Base-by-base conservation (phyloP, 2,888 invertebrate species). In the Caenorhabditis parvicauda region DNA sequence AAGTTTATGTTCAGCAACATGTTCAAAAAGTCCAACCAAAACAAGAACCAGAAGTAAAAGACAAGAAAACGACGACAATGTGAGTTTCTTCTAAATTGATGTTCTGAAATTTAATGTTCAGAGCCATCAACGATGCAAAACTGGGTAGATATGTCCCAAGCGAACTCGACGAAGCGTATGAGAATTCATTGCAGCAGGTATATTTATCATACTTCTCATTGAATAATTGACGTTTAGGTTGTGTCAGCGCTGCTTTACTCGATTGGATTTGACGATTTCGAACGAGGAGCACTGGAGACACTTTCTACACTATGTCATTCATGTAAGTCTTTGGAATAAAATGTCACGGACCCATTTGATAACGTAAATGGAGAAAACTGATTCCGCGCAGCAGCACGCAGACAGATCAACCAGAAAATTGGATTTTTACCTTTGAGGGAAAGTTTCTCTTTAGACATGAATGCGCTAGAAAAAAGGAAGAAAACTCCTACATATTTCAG, bases 401-500 rank as follows among this genome's bases (percentile, higher is more conserved):
- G n/a, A n/a, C n/a, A n/a, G n/a, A n/a, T n/a, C n/a, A n/a, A 32
- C 35, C 35, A 32, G 35, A 9, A 14, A 9, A 32, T 32, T 9
- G 7, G 35, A 32, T 9, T 32, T 32, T 32, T 32, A 32, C n/a
- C 9, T 32, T 32, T 9, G 7, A 12, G 7, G 14, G 35, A 32
- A 32, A 12, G 14, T 32, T n/a, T n/a, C n/a, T n/a, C n/a, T n/a
- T n/a, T n/a, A n/a, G n/a, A n/a, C n/a, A n/a, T 41, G 41, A n/a
- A n/a, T 14, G 12, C 9, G 19, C 19, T 41, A 7, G 12, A 14
- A 14, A 14, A 41, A 14, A 17, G 17, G 12, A 41, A 7, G 41
- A 32, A 32, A 44, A 14, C n/a, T n/a, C n/a, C n/a, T n/a, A n/a
- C n/a, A n/a, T n/a, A n/a, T 64, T 64, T 17, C 48, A 71, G 71